Base-by-base conservation (phyloP, 2,888 invertebrate species). In the Pyrgus malvae region DNA sequence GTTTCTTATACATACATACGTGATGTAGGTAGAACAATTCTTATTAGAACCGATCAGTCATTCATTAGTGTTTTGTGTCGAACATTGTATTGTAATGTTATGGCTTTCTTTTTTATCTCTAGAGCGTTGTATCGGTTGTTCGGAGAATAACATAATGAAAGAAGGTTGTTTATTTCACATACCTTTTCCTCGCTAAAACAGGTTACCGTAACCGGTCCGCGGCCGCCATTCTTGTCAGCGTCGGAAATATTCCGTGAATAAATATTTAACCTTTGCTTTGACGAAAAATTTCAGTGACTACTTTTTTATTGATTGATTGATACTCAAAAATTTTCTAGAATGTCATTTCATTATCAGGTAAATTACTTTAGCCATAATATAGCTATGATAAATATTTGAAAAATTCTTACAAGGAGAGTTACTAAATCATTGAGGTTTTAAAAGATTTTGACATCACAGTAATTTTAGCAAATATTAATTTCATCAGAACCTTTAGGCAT, bases 241-340 rank as follows among this genome's bases (percentile, higher is more conserved):
- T 74, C 72, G 74, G 80, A 78, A 80, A 83, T 82, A 80, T 80
- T 77, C 74, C 71, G 67, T 67, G 63, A 68, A 68, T 75, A 79
- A 74, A 77, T 75, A 76, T 78, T 79, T 78, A 77, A 78, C 78
- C 78, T 80, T 78, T 76, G 63, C 68, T 72, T 72, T 70, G 65
- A 72, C 58, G 58, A 68, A 69, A 71, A 66, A 69, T 72, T 73
- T 74, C 66, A 66, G 70, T 74, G 74, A 29, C 29, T 31, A 33
- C 21, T 33, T 25, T 42, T 59, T 60, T 50, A 62, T 42, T 42
- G 33, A 17, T 17, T 5, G n/a, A 17, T 16, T 37, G 17, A 37
- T 17, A 37, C 19, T 17, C 17, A 37, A 37, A 16, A 5, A n/a
- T 37, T 17, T 16, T 4, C 37, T n/a, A 17, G 17, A n/a, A 17